These are phyloP conservation scores for Mystacides longicornis DNA, from an alignment of 2,888 invertebrate species.

Conservation along the genomic window DNA sequence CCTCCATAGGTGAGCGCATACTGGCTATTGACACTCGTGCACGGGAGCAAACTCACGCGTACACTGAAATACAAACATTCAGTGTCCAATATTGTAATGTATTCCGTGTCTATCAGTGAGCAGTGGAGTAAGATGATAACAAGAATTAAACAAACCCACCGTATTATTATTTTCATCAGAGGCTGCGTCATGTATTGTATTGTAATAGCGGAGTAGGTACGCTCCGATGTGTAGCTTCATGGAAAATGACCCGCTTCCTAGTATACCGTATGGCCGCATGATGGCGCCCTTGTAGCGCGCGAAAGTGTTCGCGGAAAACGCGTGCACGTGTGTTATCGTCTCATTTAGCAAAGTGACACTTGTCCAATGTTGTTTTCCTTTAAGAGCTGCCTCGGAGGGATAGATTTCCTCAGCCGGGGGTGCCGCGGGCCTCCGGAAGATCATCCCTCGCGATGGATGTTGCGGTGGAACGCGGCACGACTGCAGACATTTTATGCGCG, in stretches of 20 bases:
- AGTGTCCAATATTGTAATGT: no score
- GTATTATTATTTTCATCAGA: no score
- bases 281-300: conserved; percentile 15
- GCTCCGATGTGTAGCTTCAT: conserved; percentile 5
- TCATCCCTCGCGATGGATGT: conserved; percentile 10
- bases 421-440: conserved; percentile 16
- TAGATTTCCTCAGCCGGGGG: conserved; percentile 15
- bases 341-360: conserved; percentile 21
- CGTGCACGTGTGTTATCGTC: conserved; percentile 20
- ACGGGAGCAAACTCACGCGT: no score
- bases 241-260: conserved; percentile 10
- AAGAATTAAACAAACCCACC: no score
- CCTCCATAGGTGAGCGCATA: no score
- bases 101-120: no score
- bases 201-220: no score
- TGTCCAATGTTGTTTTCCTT: conserved; percentile 23
- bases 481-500: neutral
- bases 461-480: neutral
- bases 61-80: no score
- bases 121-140: no score
- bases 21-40: no score
- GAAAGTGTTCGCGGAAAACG: conserved; percentile 18
- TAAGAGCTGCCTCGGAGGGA: conserved; percentile 15
- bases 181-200: no score
- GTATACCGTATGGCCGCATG: conserved; percentile 10